These are phyloP conservation scores for Xenopus borealis DNA, from an alignment of 2,113 vertebrate genomes.

Conservation along the genomic window DNA sequence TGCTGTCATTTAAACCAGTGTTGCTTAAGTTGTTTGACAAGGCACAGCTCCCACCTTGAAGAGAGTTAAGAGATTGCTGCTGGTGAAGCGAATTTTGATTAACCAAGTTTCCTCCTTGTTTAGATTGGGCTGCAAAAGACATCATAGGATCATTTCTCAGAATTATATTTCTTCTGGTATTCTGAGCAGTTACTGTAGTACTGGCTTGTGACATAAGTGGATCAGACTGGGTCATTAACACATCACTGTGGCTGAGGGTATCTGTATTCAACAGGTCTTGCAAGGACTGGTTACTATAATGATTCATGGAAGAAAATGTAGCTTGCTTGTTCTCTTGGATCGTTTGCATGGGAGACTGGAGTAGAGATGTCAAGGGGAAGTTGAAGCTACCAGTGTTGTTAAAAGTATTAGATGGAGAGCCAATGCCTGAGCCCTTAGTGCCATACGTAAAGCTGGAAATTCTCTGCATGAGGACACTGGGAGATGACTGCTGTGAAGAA, in stretches of 20 bases:
- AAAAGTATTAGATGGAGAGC: constrained; percentile 78
- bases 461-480: constrained; percentile 75
- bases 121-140: constrained; percentile 82
- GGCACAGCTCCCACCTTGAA: constrained; percentile 84
- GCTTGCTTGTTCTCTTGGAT: constrained; percentile 98
- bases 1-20: constrained; percentile 84
- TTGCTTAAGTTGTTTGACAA: constrained; percentile 80
- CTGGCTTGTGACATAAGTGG: constrained; percentile 98
- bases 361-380: constrained; percentile 75
- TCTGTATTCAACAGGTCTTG: constrained; percentile 93
- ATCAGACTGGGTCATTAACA: constrained; percentile 99
- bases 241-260: constrained; percentile 89
- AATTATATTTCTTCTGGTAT: constrained; percentile 84
- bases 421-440: constrained; percentile 79
- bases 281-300: constrained; percentile 90
- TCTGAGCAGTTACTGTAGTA: constrained; percentile 87
- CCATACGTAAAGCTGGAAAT: constrained; percentile 86
- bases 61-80: constrained; percentile 83
- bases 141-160: constrained; percentile 93
- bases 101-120: constrained; percentile 72
- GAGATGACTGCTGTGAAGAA: constrained; percentile 67
- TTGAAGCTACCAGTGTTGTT: constrained; percentile 85
- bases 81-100: constrained; percentile 81
- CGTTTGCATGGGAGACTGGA: constrained; percentile 97
- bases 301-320: constrained; percentile 89